Conservation (phyloP, 92 coral and sea anemone species). For the Isaurus tuberculatus region DNA sequence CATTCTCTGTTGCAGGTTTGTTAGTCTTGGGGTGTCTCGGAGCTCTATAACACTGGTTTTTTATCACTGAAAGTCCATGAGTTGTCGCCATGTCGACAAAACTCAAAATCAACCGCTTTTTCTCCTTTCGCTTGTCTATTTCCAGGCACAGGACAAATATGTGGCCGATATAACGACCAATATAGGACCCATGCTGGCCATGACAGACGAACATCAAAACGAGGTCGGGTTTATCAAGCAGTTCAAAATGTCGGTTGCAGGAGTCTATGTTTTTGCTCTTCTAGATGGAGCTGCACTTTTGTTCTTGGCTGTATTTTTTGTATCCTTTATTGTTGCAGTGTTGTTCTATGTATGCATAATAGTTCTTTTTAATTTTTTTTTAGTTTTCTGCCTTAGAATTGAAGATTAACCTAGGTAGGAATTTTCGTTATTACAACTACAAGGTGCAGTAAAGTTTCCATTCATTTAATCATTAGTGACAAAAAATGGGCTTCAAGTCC, state of each 20-base stretch:
- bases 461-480: no score
- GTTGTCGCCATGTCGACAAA: constrained; percentile 97
- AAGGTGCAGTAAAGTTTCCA: no score
- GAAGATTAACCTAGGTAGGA: background rate
- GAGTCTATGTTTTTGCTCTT: constrained; percentile 82
- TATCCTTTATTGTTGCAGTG: constrained; percentile 76
- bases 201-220: no score
- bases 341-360: background rate
- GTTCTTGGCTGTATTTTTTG: constrained; percentile 95
- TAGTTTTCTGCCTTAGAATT: background rate
- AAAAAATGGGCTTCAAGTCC: background rate
- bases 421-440: no score
- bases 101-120: constrained; percentile 49
- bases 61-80: constrained; percentile 86
- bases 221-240: constrained; percentile 48
- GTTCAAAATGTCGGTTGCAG: constrained; percentile 84
- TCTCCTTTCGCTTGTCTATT: constrained; percentile 23
- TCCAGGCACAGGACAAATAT: background rate
- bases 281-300: constrained; percentile 92
- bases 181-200: background rate
- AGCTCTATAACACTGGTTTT: constrained; percentile 90
- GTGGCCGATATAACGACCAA: no score
- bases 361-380: no score
- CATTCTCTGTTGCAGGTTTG: constrained; percentile 86
- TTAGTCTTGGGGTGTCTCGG: constrained; percentile 91